A percentile compares a stretch with the other conserved stretches of the same genome.
phyloP scores from a whole-genome alignment of 35 echinoderm and acorn worm species.

The Nesometra sesokonis region DNA sequence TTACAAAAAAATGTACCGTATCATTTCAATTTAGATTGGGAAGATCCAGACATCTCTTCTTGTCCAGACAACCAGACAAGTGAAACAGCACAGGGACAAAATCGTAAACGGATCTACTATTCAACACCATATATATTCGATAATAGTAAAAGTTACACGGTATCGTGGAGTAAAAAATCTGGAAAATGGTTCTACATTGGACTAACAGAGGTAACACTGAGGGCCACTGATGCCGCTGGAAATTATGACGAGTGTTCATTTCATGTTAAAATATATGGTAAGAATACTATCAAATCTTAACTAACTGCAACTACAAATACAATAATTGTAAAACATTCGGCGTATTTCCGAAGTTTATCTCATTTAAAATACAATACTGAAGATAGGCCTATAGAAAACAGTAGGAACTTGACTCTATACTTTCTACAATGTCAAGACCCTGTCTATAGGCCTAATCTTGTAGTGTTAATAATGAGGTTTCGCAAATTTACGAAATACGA shows the following conservation, averaged over 20 bases:
- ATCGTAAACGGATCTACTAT: not conserved
- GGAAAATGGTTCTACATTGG: not conserved
- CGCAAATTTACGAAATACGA: too few species aligned
- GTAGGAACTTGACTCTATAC: too few species aligned
- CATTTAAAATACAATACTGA: too few species aligned
- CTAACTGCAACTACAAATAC: too few species aligned
- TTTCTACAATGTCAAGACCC: too few species aligned
- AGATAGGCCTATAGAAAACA: too few species aligned
- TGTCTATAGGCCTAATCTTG: too few species aligned
- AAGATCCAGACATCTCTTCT: not conserved
- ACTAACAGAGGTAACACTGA: not conserved
- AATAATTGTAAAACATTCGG: too few species aligned
- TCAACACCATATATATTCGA: not conserved
- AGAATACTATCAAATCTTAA: too few species aligned
- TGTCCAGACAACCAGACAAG: not conserved
- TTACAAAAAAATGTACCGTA: too few species aligned
- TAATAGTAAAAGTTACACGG: not conserved
- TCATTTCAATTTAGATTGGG: not conserved
- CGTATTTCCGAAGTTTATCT: too few species aligned
- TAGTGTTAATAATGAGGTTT: too few species aligned
- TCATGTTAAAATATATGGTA: not conserved
- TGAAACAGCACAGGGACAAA: not conserved
- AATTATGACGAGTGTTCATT: not conserved
- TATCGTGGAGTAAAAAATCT: not conserved
- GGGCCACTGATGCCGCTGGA: not conserved